Percentiles rank a stretch among this genome's conserved stretches.
Evolutionary conservation across 2,113 vertebrate species (phyloP).

Genomic region (Lepus americanus): DNA sequence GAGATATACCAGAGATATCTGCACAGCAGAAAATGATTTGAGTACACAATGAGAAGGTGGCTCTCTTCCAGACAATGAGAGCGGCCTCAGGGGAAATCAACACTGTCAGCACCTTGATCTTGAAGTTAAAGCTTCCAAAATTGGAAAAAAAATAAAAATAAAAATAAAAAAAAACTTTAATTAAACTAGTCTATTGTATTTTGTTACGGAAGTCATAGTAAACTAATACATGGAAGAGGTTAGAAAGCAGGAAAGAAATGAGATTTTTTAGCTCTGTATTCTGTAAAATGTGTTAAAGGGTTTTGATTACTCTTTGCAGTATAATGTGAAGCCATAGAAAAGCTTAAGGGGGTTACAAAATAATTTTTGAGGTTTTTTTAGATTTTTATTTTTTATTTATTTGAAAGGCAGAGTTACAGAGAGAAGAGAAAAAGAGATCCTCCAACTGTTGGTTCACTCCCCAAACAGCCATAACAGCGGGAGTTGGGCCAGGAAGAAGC

Average conservation of each 20-base stretch:
- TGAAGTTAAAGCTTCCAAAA: neutral
- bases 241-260: neutral
- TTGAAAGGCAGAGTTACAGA: too few species aligned
- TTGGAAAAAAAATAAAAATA: neutral
- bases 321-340: neutral
- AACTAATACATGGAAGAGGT: neutral
- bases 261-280: neutral
- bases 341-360: neutral
- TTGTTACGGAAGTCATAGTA: neutral
- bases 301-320: neutral
- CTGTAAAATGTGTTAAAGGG: neutral
- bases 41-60: neutral
- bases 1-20: neutral
- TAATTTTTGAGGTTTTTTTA: neutral
- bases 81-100: neutral
- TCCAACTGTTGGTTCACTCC: too few species aligned
- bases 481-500: too few species aligned
- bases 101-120: neutral
- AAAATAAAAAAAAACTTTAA: too few species aligned
- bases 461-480: too few species aligned
- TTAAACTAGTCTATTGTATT: neutral
- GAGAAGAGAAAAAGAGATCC: too few species aligned
- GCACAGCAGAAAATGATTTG: neutral
- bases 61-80: neutral
- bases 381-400: too few species aligned